These are phyloP conservation scores for Thunnus maccoyii DNA, from an alignment of 2,113 vertebrate genomes.

Conservation along the genomic window DNA sequence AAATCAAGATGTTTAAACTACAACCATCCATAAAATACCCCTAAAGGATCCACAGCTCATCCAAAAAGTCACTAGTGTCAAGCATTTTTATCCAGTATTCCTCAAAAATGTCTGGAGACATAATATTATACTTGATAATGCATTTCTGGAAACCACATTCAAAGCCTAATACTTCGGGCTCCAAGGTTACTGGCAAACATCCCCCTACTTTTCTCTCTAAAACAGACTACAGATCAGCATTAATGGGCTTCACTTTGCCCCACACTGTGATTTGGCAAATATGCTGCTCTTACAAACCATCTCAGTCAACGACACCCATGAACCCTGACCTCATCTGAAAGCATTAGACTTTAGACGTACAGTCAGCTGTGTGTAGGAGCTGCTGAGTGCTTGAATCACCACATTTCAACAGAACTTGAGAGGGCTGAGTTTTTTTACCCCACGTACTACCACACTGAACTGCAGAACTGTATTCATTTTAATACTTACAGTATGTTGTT, in stretches of 20 bases:
- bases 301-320: conserved; percentile 36
- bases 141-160: conserved; percentile 9
- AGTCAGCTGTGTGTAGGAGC: conserved; percentile 24
- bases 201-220: conserved; percentile 23
- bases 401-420: conserved; percentile 46
- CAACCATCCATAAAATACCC: neutral
- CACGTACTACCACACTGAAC: conserved; percentile 10
- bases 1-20: neutral
- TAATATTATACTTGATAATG: conserved; percentile 16
- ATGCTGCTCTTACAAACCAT: conserved; percentile 23
- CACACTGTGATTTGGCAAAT: conserved; percentile 50
- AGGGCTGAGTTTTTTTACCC: conserved; percentile 15
- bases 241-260: conserved; percentile 39
- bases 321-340: conserved; percentile 61
- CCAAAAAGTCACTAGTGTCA: neutral
- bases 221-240: conserved; percentile 41
- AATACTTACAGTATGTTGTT: conserved; percentile 62
- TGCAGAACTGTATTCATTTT: conserved; percentile 33
- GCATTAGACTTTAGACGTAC: conserved; percentile 30
- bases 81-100: neutral
- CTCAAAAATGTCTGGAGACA: neutral
- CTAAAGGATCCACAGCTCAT: neutral
- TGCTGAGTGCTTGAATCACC: conserved; percentile 45
- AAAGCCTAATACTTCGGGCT: conserved; percentile 27
- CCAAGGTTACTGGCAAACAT: conserved; percentile 24